Evolutionary conservation across 1,140 invertebrate species (phyloP).

Genomic region (Diprion similis): DNA sequence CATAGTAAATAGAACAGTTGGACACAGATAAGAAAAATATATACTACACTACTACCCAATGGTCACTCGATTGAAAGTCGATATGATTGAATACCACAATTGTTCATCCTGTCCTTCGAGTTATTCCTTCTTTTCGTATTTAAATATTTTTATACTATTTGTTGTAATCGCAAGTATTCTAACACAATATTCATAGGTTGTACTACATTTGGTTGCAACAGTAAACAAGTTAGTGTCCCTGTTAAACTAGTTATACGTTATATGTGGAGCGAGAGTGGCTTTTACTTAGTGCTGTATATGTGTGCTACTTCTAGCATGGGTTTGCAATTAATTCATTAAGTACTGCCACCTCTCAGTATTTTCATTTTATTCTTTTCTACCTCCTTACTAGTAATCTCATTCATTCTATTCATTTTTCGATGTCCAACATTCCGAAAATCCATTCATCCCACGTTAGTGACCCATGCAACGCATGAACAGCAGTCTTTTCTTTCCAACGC

Average conservation of each 20-base stretch:
- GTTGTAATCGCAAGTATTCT: neutral
- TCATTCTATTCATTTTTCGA: too few species aligned
- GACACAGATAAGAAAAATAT: neutral
- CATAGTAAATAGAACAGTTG: neutral
- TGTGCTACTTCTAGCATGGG: neutral
- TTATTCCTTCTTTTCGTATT: neutral
- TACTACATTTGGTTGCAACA: constrained; percentile 15
- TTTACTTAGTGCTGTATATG: neutral
- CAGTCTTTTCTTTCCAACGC: constrained; percentile 5
- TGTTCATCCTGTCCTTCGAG: too few species aligned
- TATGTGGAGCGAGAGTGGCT: neutral
- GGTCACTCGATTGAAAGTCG: too few species aligned
- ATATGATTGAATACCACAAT: too few species aligned
- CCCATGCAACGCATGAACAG: neutral
- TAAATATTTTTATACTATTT: neutral
- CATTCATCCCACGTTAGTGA: neutral
- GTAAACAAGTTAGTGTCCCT: neutral
- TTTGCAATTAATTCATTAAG: neutral
- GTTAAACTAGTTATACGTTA: neutral
- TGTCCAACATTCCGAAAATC: too few species aligned
- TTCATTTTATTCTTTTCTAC: neutral
- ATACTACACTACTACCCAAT: too few species aligned
- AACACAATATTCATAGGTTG: neutral
- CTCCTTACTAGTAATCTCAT: too few species aligned
- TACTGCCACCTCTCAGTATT: neutral